Evolutionary conservation across 2,797 vertebrate species (phyloP).

Genomic region (Nyctibius grandis): DNA sequence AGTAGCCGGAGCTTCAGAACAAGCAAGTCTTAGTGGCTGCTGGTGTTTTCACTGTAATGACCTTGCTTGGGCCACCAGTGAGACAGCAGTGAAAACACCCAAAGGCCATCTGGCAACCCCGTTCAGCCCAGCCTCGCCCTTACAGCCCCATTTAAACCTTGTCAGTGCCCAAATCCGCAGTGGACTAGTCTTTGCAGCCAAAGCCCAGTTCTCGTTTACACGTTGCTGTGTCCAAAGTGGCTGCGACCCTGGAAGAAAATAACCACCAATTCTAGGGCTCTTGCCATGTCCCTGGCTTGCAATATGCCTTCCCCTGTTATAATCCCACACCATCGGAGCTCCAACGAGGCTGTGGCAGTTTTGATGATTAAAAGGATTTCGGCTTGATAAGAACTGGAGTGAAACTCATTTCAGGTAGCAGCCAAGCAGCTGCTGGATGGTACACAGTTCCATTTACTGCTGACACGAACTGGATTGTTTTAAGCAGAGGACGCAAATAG

Average conservation of each 20-base stretch:
- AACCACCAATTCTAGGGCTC: not conserved
- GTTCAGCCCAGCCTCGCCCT: not conserved
- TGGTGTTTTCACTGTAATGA: not conserved
- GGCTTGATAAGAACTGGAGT: conserved; percentile 52
- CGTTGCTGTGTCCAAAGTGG: not conserved
- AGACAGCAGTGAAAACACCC: not conserved
- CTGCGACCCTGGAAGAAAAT: not conserved
- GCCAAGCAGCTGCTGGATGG: conserved; percentile 53
- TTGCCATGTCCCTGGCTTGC: not conserved
- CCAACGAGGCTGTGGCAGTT: not conserved
- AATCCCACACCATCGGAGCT: not conserved
- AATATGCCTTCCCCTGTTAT: not conserved
- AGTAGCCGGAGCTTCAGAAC: not conserved
- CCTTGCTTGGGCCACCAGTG: not conserved
- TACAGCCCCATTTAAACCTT: not conserved
- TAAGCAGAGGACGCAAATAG: conserved; percentile 48
- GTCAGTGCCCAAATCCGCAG: not conserved
- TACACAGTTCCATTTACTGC: conserved; percentile 51
- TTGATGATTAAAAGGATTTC: conserved; percentile 48
- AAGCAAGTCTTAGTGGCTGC: not conserved
- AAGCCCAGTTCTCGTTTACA: not conserved
- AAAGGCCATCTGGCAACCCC: not conserved
- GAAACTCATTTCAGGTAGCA: conserved; percentile 63
- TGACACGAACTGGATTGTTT: conserved; percentile 56
- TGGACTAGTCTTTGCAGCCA: not conserved